Evolutionary conservation across 2,797 vertebrate genomes (phyloP).

Genomic region (Danionella dracula): DNA sequence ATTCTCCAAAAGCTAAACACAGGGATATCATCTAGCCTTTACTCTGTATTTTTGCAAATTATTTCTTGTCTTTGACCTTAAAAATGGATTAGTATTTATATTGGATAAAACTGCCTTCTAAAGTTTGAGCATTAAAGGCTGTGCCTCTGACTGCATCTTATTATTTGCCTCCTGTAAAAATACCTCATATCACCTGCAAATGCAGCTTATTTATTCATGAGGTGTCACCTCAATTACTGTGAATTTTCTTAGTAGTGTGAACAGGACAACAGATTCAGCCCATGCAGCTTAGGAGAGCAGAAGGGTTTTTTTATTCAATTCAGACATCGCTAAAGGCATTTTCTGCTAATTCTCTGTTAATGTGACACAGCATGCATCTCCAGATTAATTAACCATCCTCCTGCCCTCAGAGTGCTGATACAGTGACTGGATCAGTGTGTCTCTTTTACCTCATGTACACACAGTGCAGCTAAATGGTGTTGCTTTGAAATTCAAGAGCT

Average conservation of each 20-base stretch:
- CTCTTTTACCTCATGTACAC: neutral
- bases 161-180: neutral
- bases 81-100: too few relatives aligned
- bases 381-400: conserved; percentile 42
- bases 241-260: neutral
- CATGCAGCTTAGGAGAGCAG: neutral
- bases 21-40: too few relatives aligned
- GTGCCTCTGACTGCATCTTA: neutral
- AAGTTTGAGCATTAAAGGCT: too few relatives aligned
- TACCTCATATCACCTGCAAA: conserved; percentile 4
- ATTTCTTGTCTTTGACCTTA: too few relatives aligned
- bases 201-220: conserved; percentile 1
- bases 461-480: neutral
- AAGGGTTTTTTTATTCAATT: conserved; percentile 1
- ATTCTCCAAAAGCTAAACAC: too few relatives aligned
- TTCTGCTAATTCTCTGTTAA: conserved; percentile 47
- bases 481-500: neutral
- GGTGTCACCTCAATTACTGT: neutral
- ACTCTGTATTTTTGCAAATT: too few relatives aligned
- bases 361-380: conserved; percentile 42
- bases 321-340: conserved; percentile 28
- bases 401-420: conserved; percentile 37
- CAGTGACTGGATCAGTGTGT: conserved; percentile 13
- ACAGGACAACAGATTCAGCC: neutral
- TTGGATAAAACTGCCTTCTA: too few relatives aligned